Base-by-base conservation (phyloP, 2,797 vertebrate genomes). In the Sarcoramphus papa region DNA sequence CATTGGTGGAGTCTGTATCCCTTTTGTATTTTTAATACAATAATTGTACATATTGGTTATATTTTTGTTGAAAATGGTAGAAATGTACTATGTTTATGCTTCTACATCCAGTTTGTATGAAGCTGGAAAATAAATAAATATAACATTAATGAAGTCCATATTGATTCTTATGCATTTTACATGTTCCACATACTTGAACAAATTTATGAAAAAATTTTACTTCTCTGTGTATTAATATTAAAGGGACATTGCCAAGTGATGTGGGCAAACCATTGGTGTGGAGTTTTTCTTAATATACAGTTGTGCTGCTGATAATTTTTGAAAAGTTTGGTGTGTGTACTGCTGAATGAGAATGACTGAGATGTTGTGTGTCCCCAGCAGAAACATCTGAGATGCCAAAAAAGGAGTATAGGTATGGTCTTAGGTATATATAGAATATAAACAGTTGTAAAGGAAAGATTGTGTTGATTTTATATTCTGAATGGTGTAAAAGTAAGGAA, bases 11-110 rank as follows among this genome's bases (percentile, higher is more conserved):
- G 99, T 99, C 99, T 97, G 99, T 99, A 99, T 99, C 98, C 98
- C 98, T 99, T 99, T 99, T 99, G 99, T 99, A 99, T 99, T 99
- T 99, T 99, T 99, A 99, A 99, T 99, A 99, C 99, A 99, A 99
- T 99, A 99, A 99, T 99, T 99, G 99, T 99, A 99, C 99, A 99
- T 99, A 99, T 99, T 99, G 99, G 99, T 99, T 99, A 98, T 99
- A 99, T 99, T 99, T 99, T 99, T 99, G 99, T 99, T 99, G 99
- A 99, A 98, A 98, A 99, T 98, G 98, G 98, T 99, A 99, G 98
- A 99, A 99, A 99, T 99, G 99, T 99, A 99, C 99, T 99, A 99
- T 99, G 99, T 99, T 99, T 99, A 99, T 99, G 99, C 99, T 99
- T 99, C 99, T 99, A 99, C 98, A 98, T 99, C 99, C 99, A 99